phyloP scores from a whole-genome alignment of 2,113 vertebrate genomes.

The Peucedramus taeniatus region DNA sequence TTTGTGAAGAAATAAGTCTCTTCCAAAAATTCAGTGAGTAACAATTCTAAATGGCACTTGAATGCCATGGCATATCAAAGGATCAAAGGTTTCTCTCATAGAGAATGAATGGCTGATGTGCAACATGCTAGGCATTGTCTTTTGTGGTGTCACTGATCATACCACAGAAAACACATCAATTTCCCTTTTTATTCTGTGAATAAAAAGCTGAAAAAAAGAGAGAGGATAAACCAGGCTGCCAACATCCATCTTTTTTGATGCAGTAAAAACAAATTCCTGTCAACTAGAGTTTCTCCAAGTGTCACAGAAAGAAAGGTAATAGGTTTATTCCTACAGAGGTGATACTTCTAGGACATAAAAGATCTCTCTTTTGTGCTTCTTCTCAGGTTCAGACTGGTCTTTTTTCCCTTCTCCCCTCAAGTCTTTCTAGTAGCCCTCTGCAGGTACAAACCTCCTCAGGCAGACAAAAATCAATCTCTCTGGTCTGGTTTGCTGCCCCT shows the following conservation, averaged over 20 bases:
- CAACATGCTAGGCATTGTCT: not conserved
- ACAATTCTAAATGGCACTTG: not conserved
- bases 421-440: not conserved
- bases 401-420: not conserved
- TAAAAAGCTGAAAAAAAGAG: not conserved
- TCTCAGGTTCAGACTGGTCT: not conserved
- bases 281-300: not conserved
- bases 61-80: not conserved
- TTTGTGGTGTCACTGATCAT: not conserved
- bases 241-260: not conserved
- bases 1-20: not conserved
- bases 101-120: not conserved
- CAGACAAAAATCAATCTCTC: not conserved
- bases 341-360: not conserved
- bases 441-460: not conserved
- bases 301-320: not conserved
- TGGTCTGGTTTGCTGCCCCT: not conserved
- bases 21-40: not conserved
- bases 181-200: not conserved
- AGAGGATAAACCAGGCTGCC: not conserved
- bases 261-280: not conserved
- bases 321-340: not conserved
- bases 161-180: not conserved
- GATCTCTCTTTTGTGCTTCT: not conserved
- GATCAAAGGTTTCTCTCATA: not conserved